Percentiles rank a stretch among this genome's conserved stretches.
Evolutionary conservation across 1,140 invertebrate species (phyloP).

Genomic region (Ericerus pela): DNA sequence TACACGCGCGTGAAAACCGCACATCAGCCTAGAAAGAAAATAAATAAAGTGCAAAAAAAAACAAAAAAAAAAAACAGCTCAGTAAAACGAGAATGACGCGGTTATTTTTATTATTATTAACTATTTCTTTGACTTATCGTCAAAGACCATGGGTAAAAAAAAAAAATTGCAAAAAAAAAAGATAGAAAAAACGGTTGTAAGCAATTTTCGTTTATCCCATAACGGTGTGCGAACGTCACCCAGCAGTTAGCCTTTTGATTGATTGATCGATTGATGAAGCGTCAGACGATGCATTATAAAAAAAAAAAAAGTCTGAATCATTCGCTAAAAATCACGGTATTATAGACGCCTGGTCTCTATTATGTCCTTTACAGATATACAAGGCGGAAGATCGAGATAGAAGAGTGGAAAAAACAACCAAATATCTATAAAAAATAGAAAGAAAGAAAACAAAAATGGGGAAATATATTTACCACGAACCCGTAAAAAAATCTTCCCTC

Average conservation of each 20-base stretch:
- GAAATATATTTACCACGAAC: slow-evolving; percentile 7
- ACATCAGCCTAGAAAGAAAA: too few species aligned
- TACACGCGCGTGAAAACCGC: too few species aligned
- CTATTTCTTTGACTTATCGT: too few species aligned
- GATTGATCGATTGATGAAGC: slow-evolving; percentile 12
- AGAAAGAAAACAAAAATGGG: not conserved
- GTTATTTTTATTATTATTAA: not conserved
- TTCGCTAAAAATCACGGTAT: slow-evolving; percentile 1
- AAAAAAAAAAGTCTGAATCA: slow-evolving; percentile 12
- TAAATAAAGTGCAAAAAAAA: too few species aligned
- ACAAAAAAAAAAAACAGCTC: not conserved
- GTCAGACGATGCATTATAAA: not conserved
- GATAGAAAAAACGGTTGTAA: not conserved
- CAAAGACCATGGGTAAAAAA: not conserved
- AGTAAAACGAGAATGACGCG: not conserved
- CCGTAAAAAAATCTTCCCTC: not conserved
- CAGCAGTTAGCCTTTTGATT: slow-evolving; percentile 7
- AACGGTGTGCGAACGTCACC: slow-evolving; percentile 4
- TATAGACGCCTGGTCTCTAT: slow-evolving; percentile 4
- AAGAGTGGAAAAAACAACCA: too few species aligned
- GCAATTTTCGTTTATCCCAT: slow-evolving; percentile 9
- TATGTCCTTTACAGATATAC: slow-evolving; percentile 7
- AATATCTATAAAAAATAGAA: too few species aligned
- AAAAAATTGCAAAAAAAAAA: not conserved
- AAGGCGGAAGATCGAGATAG: too few species aligned